phyloP scores from a whole-genome alignment of 2,888 invertebrate genomes.

The Stenodera caucasica region DNA sequence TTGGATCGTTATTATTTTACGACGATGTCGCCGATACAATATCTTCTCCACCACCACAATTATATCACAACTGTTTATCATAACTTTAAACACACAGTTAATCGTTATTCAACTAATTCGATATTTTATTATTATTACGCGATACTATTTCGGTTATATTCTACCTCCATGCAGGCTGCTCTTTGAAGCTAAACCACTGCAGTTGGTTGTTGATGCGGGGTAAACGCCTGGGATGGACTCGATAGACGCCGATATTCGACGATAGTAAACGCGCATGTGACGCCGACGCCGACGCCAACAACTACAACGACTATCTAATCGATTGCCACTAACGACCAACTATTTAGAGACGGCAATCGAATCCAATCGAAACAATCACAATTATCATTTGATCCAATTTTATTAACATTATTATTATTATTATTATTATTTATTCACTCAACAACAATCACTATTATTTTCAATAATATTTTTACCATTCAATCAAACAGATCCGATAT shows the following conservation, averaged over 20 bases:
- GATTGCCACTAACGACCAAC: constrained; percentile 5
- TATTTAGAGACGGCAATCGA: constrained; percentile 2
- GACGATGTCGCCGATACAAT: constrained; percentile 29
- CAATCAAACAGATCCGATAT: too few relatives aligned
- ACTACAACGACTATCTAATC: neutral
- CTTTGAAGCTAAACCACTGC: constrained; percentile 41
- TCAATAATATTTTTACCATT: too few relatives aligned
- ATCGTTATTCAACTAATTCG: neutral
- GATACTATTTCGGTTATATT: constrained; percentile 43
- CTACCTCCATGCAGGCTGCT: constrained; percentile 42
- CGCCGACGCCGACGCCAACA: constrained; percentile 26
- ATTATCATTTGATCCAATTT: too few relatives aligned
- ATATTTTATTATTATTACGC: constrained; percentile 29
- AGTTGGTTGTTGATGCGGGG: constrained; percentile 28
- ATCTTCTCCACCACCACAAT: constrained; percentile 36
- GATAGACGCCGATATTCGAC: constrained; percentile 44
- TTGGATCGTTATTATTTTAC: constrained; percentile 2
- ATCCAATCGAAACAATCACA: constrained; percentile 1
- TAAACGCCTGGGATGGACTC: constrained; percentile 43
- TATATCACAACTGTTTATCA: constrained; percentile 34
- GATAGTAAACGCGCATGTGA: constrained; percentile 40
- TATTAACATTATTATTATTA: too few relatives aligned
- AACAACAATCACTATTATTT: too few relatives aligned
- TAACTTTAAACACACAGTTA: constrained; percentile 35
- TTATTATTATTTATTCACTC: too few relatives aligned